phyloP scores from a whole-genome alignment of 2,113 vertebrate species.

The Bubo bubo region DNA sequence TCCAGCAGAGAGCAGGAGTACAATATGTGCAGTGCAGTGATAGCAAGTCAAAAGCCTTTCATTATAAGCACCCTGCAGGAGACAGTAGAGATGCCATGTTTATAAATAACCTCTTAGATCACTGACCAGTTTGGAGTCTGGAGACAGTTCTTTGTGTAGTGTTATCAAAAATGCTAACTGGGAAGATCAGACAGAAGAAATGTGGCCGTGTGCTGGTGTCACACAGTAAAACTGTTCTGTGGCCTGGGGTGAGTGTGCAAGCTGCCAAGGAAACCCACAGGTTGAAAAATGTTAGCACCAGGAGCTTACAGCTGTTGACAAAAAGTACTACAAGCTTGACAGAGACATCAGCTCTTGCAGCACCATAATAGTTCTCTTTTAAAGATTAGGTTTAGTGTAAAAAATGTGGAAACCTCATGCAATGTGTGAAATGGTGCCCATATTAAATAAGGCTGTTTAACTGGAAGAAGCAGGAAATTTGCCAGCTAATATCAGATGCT shows the following conservation, averaged over 20 bases:
- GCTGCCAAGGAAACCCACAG: neutral
- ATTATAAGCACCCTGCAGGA: neutral
- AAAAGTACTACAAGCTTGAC: neutral
- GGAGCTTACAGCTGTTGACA: neutral
- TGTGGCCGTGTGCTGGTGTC: neutral
- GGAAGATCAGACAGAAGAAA: neutral
- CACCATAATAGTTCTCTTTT: neutral
- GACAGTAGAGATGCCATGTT: neutral
- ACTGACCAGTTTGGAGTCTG: neutral
- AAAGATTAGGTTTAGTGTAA: neutral
- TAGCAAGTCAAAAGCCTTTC: neutral
- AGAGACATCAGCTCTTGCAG: neutral
- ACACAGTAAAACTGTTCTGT: neutral
- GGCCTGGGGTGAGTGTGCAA: neutral
- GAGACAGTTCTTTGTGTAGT: neutral
- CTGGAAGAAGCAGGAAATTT: neutral
- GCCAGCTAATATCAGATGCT: neutral
- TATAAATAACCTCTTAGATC: neutral
- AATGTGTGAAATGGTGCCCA: neutral
- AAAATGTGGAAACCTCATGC: neutral
- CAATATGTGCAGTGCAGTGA: neutral
- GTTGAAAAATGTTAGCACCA: neutral
- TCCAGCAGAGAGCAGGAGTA: neutral
- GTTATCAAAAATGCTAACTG: neutral
- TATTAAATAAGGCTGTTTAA: constrained; percentile 23